Percentiles rank a stretch among this genome's conserved stretches.
Evolutionary conservation across 1,140 invertebrate genomes (phyloP).

Genomic region (Heterodera carotae): DNA sequence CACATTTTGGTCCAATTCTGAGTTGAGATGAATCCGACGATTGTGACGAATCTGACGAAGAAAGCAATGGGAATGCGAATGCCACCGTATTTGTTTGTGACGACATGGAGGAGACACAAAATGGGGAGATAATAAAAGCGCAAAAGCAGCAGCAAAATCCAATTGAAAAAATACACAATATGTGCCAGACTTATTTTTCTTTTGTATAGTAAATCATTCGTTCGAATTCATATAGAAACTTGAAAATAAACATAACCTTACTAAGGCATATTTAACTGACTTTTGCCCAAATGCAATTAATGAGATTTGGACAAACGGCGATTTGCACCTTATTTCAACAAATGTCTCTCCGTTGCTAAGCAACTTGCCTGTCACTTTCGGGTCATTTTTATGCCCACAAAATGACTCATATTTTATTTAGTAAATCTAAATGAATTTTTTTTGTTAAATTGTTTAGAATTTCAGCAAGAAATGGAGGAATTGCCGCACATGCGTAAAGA

Average conservation of each 20-base stretch:
- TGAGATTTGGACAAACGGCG: too few species aligned
- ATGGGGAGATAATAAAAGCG: not conserved
- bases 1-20: not conserved
- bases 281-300: too few species aligned
- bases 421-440: not conserved
- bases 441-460: not conserved
- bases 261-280: too few species aligned
- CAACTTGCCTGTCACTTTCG: too few species aligned
- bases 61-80: not conserved
- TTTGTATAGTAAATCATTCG: slow-evolving; percentile 31
- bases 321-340: too few species aligned
- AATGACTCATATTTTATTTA: too few species aligned
- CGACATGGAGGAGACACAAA: not conserved
- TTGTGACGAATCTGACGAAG: slow-evolving; percentile 15
- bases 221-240: too few species aligned
- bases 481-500: not conserved
- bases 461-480: not conserved
- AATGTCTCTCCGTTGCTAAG: too few species aligned
- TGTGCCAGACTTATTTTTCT: slow-evolving; percentile 46
- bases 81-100: not conserved
- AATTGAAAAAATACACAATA: slow-evolving; percentile 45
- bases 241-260: too few species aligned
- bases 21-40: slow-evolving; percentile 23
- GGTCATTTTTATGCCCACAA: not conserved
- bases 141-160: slow-evolving; percentile 31